Base-by-base conservation (phyloP, 2,888 invertebrate genomes). In the Chrysomela aeneicollis region DNA sequence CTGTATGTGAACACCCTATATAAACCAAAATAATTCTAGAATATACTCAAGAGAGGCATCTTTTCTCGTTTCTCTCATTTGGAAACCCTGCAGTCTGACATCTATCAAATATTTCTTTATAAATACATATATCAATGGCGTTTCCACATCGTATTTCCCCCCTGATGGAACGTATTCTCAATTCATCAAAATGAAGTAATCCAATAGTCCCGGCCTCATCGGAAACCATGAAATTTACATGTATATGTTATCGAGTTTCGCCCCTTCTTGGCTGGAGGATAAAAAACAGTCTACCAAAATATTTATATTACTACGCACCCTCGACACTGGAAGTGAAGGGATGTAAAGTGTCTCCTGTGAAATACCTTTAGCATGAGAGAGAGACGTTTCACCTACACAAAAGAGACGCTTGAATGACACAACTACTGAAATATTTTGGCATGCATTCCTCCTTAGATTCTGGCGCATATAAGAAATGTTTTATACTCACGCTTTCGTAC, bases 211-310 rank as follows among this genome's bases (percentile, higher is more conserved):
- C 59, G 67, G 42, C 64, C 47, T 22, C 54, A 70, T 57, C 62
- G 74, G 66, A 71, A 69, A 69, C 71, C 63, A 67, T 63, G 49
- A 69, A 70, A 74, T 74, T 72, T 71, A 74, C 71, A 73, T 73
- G 67, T 69, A 69, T 68, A 70, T 70, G 70, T 68, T 72, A 71
- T 74, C 72, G 61, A 68, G 72, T 73, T 72, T 68, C 72, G 63
- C 69, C 72, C 69, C 68, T 71, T 67, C 62, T 68, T 69, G 66
- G 66, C 71, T 67, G 70, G 71, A 71, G 64, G 67, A 71, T 72
- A 70, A 74, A 73, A 72, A 73, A 73, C 70, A 71, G 59, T 46
- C 50, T 61, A 67, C 67, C 73, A 72, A 74, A 74, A 74, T 74
- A 74, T 74, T 74, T 74, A 73, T 73, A 73, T 73, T 73, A 68